Conservation (phyloP, 2,797 vertebrate genomes). For the Gobio occitaniae region DNA sequence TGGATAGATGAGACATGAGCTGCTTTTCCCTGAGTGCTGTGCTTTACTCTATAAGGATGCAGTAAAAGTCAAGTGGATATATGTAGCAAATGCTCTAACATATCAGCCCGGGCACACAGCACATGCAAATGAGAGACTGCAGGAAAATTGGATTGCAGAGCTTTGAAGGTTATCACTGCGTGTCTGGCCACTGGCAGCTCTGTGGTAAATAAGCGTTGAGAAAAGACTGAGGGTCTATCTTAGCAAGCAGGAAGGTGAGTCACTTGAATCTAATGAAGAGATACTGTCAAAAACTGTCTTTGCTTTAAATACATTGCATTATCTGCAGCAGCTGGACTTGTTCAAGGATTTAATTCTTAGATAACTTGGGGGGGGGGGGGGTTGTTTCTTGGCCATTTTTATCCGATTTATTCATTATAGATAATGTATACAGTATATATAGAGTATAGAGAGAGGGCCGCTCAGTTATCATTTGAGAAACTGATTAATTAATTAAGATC, state of each 20-base stretch:
- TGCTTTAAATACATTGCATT: conserved; percentile 15
- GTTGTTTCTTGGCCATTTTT: background rate
- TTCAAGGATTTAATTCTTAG: background rate
- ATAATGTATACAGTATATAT: background rate
- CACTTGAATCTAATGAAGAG: conserved; percentile 31
- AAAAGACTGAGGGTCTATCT: conserved; percentile 22
- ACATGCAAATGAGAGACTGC: conserved; percentile 58
- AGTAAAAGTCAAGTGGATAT: conserved; percentile 62
- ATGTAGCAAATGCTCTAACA: conserved; percentile 50
- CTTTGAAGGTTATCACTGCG: conserved; percentile 56
- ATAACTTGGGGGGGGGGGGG: no score
- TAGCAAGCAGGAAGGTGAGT: conserved; percentile 12
- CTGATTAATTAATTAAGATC: background rate
- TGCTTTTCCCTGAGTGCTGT: conserved; percentile 33
- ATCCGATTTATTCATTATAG: background rate
- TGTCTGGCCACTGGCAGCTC: conserved; percentile 42
- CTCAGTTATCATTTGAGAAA: background rate
- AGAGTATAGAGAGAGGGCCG: background rate
- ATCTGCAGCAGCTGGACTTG: background rate
- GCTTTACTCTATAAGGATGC: conserved; percentile 37
- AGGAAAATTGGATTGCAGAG: conserved; percentile 46
- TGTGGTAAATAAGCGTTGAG: conserved; percentile 38
- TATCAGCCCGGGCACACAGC: conserved; percentile 49
- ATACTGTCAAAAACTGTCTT: conserved; percentile 19
- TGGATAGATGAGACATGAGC: conserved; percentile 19